Conservation (phyloP, 2,113 vertebrate genomes). For the Tachuris rubrigastra region DNA sequence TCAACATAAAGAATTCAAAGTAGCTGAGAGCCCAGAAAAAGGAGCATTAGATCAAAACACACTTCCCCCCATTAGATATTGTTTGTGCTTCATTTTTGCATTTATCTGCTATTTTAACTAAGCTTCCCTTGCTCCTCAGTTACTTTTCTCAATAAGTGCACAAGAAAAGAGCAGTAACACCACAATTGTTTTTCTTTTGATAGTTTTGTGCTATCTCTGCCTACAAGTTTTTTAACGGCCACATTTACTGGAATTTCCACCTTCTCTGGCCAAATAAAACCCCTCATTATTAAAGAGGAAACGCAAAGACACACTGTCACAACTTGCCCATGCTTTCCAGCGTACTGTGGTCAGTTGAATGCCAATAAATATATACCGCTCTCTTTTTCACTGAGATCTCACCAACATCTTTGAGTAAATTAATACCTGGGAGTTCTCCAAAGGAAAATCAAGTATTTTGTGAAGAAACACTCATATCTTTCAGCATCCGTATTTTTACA, state of each 20-base stretch:
- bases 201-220: background rate
- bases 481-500: background rate
- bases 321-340: background rate
- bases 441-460: background rate
- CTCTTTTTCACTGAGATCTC: background rate
- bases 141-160: background rate
- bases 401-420: background rate
- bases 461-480: background rate
- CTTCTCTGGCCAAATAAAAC: background rate
- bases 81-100: background rate
- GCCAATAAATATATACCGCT: background rate
- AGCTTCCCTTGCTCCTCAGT: background rate
- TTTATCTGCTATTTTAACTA: background rate
- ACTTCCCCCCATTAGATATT: no score
- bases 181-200: background rate
- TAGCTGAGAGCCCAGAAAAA: background rate
- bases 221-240: background rate
- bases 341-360: background rate
- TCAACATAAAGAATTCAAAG: slow-evolving; percentile 7
- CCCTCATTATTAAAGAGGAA: background rate
- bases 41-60: background rate
- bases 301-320: background rate
- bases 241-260: background rate
- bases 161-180: background rate
- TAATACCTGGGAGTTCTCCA: background rate